Conservation (phyloP, 1,140 invertebrate genomes). For the Phthorimaea operculella region DNA sequence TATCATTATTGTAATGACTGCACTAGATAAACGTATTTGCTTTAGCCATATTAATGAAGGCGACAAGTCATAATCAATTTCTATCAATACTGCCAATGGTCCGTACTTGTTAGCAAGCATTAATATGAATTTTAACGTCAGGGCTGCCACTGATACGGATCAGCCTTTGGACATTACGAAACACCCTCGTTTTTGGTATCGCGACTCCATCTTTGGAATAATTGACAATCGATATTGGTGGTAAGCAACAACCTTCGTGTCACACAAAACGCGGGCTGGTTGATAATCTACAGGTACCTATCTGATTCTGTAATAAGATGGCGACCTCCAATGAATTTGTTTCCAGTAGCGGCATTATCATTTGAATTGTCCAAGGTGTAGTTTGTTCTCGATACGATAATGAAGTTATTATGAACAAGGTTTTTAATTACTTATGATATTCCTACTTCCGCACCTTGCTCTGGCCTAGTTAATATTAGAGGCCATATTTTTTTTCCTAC, state of each 20-base stretch:
- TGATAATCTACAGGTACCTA: background rate
- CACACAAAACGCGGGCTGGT: background rate
- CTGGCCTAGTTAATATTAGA: too few relatives aligned
- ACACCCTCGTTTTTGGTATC: background rate
- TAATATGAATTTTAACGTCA: slow-evolving; percentile 58
- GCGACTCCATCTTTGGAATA: slow-evolving; percentile 3
- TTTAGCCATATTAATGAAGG: slow-evolving; percentile 19
- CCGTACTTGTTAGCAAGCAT: slow-evolving; percentile 53
- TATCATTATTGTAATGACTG: background rate
- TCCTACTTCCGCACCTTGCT: too few relatives aligned
- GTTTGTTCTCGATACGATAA: background rate
- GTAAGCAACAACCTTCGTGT: background rate
- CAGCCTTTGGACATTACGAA: background rate
- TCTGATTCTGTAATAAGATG: background rate
- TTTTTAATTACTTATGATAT: too few relatives aligned
- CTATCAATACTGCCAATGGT: slow-evolving; percentile 54
- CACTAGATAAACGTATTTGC: slow-evolving; percentile 55
- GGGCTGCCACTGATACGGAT: slow-evolving; percentile 30
- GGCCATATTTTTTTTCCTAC: too few relatives aligned
- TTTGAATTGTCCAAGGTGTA: background rate
- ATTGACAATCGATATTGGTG: slow-evolving; percentile 5
- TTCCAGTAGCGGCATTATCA: background rate
- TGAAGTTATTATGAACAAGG: too few relatives aligned
- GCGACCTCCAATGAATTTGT: background rate
- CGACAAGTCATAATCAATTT: slow-evolving; percentile 61